Base-by-base conservation (phyloP, 2,113 vertebrate genomes). In the Falcunculus frontatus region DNA sequence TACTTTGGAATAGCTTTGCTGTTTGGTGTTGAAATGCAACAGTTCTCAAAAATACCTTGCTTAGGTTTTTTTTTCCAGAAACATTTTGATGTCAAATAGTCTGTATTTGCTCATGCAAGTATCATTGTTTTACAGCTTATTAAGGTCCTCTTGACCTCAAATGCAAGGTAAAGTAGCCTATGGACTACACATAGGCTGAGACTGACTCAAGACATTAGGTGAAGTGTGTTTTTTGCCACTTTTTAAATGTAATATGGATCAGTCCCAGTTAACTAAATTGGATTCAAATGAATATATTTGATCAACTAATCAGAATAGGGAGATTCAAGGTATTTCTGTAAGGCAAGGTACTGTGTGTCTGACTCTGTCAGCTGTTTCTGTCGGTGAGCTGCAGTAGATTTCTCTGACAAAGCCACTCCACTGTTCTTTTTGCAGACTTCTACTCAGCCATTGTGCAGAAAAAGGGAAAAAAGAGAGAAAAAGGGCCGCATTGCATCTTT, bases 11-110 rank as follows among this genome's bases (percentile, higher is more conserved):
- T 39, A 41, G 10, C 6, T 82, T 59, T 91, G 26, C 10, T 0
- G 0, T 39, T 85, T 72, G 16, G 4, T 79, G 12, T 64, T 0
- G 0, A 32, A 91, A 89, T 35, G 16, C 30, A 63, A 20, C 6
- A 3, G 5, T 55, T 81, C 35, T 74, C 27, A 15, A 67, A 78
- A 75, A 50, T 33, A 42, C 5, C 11, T 46, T 37, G 11, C 18
- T 41, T 39, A 19, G 7, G 0, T 33, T 77, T 89, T 44, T 89
- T 44, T 59, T 62, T 13, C 16, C 44, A 64, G 60, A 91, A 93
- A 29, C 16, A 4, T 5, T 32, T 6, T 70, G 14, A 16, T 32
- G 21, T 47, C 62, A 72, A 56, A 37, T 67, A 67, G 4, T 32
- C 26, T 78, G 14, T 62, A n/a, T 73, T 92, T 83, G 8, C 30